Evolutionary conservation across 2,113 vertebrate species (phyloP).

Genomic region (Cinclus cinclus): DNA sequence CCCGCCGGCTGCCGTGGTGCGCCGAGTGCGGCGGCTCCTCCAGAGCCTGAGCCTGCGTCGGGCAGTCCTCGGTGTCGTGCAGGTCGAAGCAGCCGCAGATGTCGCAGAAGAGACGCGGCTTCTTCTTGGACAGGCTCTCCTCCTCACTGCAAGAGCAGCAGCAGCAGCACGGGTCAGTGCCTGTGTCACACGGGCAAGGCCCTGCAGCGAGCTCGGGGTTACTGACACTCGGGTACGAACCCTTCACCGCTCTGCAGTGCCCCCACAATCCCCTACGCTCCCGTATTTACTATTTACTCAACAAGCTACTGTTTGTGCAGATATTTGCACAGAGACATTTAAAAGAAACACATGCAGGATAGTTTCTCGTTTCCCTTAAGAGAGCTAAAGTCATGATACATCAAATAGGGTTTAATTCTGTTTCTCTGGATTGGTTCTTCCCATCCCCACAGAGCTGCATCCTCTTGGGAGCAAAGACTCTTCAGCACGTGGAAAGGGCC

Average conservation of each 20-base stretch:
- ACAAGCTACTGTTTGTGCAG: neutral
- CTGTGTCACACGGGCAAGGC: neutral
- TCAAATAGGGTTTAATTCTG: neutral
- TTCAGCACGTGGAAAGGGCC: neutral
- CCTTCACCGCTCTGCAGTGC: neutral
- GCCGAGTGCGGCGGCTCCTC: conserved; percentile 91
- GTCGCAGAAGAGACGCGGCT: conserved; percentile 95
- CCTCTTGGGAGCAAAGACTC: neutral
- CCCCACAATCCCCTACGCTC: neutral
- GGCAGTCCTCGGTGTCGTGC: conserved; percentile 96
- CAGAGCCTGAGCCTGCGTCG: conserved; percentile 87
- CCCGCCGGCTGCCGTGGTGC: conserved; percentile 87
- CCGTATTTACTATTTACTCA: neutral
- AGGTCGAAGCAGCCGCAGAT: conserved; percentile 98
- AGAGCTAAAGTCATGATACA: neutral
- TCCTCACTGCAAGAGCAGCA: conserved; percentile 67
- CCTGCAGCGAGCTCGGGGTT: fast-evolving
- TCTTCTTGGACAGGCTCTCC: conserved; percentile 84
- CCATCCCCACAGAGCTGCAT: neutral
- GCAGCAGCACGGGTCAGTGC: neutral
- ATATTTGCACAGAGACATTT: neutral
- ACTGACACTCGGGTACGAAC: neutral
- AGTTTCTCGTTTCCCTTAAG: neutral
- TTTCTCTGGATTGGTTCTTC: neutral
- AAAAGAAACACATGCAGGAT: neutral